Evolutionary conservation across 2,888 invertebrate species (phyloP).

Genomic region (Pyrocoelia pectoralis): DNA sequence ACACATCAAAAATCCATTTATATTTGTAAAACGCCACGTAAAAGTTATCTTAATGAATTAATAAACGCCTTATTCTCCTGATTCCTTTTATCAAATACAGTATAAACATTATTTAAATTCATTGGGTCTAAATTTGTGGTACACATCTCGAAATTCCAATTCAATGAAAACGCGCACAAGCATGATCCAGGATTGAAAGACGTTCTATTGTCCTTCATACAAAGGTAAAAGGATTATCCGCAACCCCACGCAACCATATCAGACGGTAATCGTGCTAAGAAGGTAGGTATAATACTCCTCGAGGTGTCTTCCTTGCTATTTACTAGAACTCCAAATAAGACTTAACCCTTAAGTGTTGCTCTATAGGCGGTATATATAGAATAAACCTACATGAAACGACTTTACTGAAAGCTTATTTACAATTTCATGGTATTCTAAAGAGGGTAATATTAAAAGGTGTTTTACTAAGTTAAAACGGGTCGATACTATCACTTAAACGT

Average conservation of each 20-base stretch:
- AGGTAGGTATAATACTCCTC: conserved; percentile 42
- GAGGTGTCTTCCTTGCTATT: conserved; percentile 40
- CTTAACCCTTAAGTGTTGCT: conserved; percentile 27
- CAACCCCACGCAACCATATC: conserved; percentile 48
- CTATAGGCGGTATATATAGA: conserved; percentile 28
- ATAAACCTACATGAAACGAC: conserved; percentile 26
- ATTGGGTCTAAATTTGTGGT: background rate
- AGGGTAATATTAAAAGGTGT: background rate
- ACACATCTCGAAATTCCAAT: background rate
- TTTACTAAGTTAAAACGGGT: too few species aligned
- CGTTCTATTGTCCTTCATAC: conserved; percentile 50
- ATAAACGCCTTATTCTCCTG: background rate
- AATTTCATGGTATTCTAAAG: background rate
- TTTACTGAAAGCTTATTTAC: conserved; percentile 9
- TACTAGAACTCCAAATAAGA: conserved; percentile 37
- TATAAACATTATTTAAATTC: too few species aligned
- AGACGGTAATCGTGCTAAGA: conserved; percentile 46
- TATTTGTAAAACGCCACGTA: background rate
- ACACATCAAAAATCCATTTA: conserved; percentile 1
- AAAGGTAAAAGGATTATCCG: conserved; percentile 49
- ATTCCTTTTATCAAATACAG: background rate
- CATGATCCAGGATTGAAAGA: conserved; percentile 48
- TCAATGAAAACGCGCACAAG: conserved; percentile 34
- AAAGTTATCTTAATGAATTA: background rate
- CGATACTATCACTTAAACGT: too few species aligned